Evolutionary conservation across 2,113 vertebrate genomes (phyloP).

Genomic region (Lathamus discolor): DNA sequence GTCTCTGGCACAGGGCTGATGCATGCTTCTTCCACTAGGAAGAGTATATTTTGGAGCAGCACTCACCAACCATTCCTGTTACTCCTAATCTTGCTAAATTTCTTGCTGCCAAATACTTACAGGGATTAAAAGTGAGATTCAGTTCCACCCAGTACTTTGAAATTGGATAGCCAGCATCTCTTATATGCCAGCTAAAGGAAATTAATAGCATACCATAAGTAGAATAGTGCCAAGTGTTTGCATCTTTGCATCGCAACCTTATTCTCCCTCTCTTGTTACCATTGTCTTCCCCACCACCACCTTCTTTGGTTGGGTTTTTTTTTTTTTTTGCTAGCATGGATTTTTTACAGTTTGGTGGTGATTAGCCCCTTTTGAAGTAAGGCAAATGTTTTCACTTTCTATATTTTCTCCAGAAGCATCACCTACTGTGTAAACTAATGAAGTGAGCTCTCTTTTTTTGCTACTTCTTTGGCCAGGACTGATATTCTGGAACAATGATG

Average conservation of each 20-base stretch:
- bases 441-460: not conserved
- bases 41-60: not conserved
- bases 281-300: not conserved
- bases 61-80: not conserved
- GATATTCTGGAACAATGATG: not conserved
- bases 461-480: not conserved
- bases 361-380: not conserved
- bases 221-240: not conserved
- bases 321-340: not conserved
- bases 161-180: not conserved
- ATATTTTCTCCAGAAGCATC: not conserved
- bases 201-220: not conserved
- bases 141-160: not conserved
- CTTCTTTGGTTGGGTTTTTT: fast-evolving
- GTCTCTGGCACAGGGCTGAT: not conserved
- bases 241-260: not conserved
- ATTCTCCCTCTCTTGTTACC: not conserved
- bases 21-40: not conserved
- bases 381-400: not conserved
- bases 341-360: not conserved
- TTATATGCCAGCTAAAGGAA: not conserved
- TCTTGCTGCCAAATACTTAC: not conserved
- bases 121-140: not conserved
- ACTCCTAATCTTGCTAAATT: not conserved
- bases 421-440: not conserved